These are phyloP conservation scores for Trachelus iudaicus DNA, from an alignment of 2,888 invertebrate species.

Conservation along the genomic window DNA sequence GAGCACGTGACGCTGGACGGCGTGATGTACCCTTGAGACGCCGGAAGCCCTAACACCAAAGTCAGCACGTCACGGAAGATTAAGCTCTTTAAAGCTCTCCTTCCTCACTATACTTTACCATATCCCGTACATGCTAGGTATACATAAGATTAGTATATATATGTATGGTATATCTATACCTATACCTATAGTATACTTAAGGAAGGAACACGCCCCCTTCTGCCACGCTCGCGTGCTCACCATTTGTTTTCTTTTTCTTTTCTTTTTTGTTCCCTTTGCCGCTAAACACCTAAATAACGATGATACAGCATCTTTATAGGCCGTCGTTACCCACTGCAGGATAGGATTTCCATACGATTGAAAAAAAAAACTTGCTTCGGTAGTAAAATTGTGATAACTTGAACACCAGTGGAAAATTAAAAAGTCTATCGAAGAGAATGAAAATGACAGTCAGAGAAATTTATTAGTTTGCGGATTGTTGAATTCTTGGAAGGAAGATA, in stretches of 20 bases:
- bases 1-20: conserved; percentile 11
- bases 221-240: background rate
- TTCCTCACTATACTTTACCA: background rate
- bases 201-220: background rate
- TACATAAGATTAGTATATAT: background rate
- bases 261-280: background rate
- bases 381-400: background rate
- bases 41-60: conserved; percentile 38
- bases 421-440: background rate
- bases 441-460: background rate
- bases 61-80: conserved; percentile 53
- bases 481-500: background rate
- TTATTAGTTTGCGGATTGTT: background rate
- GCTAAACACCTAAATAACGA: background rate
- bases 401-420: background rate
- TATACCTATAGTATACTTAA: background rate
- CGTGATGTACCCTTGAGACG: conserved; percentile 39
- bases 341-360: too few species aligned
- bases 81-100: conserved; percentile 36
- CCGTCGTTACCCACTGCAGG: too few species aligned
- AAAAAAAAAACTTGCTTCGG: background rate
- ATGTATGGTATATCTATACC: too few species aligned
- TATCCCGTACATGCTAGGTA: background rate
- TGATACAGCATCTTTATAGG: background rate
- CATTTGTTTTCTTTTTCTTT: background rate